Evolutionary conservation across 1,140 invertebrate genomes (phyloP).

Genomic region (Drosophila paulistorum): DNA sequence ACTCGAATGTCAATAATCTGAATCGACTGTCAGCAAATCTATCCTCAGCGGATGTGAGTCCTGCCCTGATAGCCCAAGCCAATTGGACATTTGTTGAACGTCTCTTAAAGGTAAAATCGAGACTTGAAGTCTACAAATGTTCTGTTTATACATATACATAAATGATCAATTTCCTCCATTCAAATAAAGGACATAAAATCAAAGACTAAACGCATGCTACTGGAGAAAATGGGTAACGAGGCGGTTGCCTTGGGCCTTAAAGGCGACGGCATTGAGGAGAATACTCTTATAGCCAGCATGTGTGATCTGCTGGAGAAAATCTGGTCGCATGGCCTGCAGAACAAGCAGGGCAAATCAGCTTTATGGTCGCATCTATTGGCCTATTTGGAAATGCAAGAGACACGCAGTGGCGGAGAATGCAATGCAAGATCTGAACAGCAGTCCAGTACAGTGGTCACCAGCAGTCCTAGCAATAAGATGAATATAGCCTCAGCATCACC

Average conservation of each 20-base stretch:
- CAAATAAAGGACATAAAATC: slow-evolving; percentile 91
- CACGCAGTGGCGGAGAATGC: slow-evolving; percentile 81
- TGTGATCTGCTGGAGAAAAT: slow-evolving; percentile 99
- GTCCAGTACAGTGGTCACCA: slow-evolving; percentile 80
- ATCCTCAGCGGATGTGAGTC: slow-evolving; percentile 78
- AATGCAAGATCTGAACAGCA: slow-evolving; percentile 84
- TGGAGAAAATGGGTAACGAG: slow-evolving; percentile 99
- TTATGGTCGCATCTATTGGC: slow-evolving; percentile 96
- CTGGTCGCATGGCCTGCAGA: slow-evolving; percentile 98
- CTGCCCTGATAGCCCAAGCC: slow-evolving; percentile 94
- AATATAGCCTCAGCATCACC: slow-evolving; percentile 84
- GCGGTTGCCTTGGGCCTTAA: slow-evolving; percentile 87
- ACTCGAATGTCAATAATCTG: slow-evolving; percentile 52
- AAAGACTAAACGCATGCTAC: slow-evolving; percentile 98
- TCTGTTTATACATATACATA: background rate
- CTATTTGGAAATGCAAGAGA: slow-evolving; percentile 94
- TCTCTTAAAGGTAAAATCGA: slow-evolving; percentile 90
- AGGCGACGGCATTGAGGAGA: slow-evolving; percentile 95
- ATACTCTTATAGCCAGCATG: slow-evolving; percentile 97
- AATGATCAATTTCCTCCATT: background rate
- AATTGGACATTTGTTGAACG: slow-evolving; percentile 99
- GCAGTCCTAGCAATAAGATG: slow-evolving; percentile 62
- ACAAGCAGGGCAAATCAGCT: slow-evolving; percentile 97
- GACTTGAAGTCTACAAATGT: background rate
- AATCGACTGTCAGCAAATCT: slow-evolving; percentile 80